Conservation (phyloP, 2,888 invertebrate species). For the Orchesellides sinensis region DNA sequence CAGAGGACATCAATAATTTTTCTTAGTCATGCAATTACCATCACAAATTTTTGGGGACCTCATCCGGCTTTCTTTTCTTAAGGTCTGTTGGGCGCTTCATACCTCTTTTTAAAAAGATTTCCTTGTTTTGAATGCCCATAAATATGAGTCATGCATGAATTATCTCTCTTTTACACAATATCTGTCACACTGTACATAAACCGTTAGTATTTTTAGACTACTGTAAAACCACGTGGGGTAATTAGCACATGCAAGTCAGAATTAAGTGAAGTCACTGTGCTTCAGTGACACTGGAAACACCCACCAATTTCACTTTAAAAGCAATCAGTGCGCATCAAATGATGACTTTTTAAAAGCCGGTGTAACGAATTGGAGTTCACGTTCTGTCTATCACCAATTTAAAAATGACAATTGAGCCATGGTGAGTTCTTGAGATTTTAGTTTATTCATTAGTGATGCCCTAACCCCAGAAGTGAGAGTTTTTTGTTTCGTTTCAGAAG, state of each 20-base stretch:
- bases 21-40: constrained; percentile 31
- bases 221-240: constrained; percentile 37
- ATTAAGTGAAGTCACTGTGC: neutral
- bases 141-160: constrained; percentile 49
- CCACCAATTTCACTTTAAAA: constrained; percentile 32
- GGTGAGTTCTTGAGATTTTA: neutral
- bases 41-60: constrained; percentile 16
- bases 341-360: constrained; percentile 13
- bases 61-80: constrained; percentile 40
- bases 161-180: constrained; percentile 22
- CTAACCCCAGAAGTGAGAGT: constrained; percentile 32
- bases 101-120: neutral
- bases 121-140: neutral
- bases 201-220: too few relatives aligned
- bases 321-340: constrained; percentile 36
- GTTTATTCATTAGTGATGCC: neutral
- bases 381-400: constrained; percentile 15
- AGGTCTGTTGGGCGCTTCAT: neutral
- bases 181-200: neutral
- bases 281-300: constrained; percentile 34
- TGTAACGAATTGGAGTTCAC: constrained; percentile 23
- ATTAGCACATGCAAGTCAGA: constrained; percentile 23
- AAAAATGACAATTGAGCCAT: constrained; percentile 2
- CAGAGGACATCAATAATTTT: neutral
- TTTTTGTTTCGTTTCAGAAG: neutral